These are phyloP conservation scores for Seriola rivoliana DNA, from an alignment of 2,113 vertebrate species.

Conservation along the genomic window DNA sequence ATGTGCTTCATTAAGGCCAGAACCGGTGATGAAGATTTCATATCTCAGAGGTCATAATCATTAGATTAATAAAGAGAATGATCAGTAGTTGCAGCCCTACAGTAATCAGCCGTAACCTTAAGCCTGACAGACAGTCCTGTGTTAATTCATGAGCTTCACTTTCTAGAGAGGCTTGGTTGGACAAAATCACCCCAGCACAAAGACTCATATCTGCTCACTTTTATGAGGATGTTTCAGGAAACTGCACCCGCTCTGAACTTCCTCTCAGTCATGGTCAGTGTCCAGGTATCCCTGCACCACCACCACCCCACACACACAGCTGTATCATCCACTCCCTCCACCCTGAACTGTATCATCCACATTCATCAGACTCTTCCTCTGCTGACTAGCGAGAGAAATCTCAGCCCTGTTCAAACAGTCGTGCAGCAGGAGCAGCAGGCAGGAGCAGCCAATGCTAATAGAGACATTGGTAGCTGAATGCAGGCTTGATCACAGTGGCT, in stretches of 20 bases:
- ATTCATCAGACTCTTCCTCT: constrained; percentile 68
- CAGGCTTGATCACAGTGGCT: constrained; percentile 76
- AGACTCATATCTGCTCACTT: constrained; percentile 22
- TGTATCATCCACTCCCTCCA: constrained; percentile 44
- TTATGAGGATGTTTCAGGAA: constrained; percentile 34
- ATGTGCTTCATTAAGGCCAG: neutral
- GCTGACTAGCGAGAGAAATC: constrained; percentile 54
- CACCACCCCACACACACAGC: neutral
- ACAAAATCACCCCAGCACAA: constrained; percentile 9
- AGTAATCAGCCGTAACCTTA: constrained; percentile 1
- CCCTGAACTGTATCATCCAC: constrained; percentile 58
- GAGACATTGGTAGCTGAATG: constrained; percentile 78
- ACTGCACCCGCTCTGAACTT: constrained; percentile 44
- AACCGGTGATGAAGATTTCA: neutral
- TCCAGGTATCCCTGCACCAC: constrained; percentile 54
- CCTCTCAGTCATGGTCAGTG: constrained; percentile 52
- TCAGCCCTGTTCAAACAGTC: constrained; percentile 75
- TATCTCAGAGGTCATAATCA: constrained; percentile 20
- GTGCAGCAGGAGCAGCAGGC: constrained; percentile 65
- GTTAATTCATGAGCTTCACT: constrained; percentile 5
- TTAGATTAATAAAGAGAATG: constrained; percentile 13
- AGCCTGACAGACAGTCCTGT: constrained; percentile 2
- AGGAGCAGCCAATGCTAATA: constrained; percentile 79
- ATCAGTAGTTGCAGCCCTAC: neutral
- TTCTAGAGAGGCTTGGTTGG: constrained; percentile 15